phyloP scores from a whole-genome alignment of 2,888 invertebrate genomes.

The Chloromyia formosa region DNA sequence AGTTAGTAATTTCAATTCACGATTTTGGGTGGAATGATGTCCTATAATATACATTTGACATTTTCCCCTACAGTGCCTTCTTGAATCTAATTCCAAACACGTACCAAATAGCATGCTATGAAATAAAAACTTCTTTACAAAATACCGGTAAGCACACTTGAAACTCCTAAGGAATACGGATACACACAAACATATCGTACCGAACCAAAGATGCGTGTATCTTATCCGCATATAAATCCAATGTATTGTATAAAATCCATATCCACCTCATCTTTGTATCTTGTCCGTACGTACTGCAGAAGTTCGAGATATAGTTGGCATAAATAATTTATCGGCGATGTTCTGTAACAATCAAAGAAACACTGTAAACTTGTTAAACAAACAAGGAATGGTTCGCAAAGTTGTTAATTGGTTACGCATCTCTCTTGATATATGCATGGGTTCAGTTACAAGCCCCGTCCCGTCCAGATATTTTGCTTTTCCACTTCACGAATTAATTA shows the following conservation, averaged over 20 bases:
- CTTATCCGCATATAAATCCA: not conserved
- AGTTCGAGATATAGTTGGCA: not conserved
- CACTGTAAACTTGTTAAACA: slow-evolving; percentile 42
- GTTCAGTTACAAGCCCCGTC: slow-evolving; percentile 20
- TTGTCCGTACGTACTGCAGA: not conserved
- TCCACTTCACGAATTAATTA: slow-evolving; percentile 36
- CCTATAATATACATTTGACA: too few species aligned
- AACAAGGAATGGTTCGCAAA: slow-evolving; percentile 42
- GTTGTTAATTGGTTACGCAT: slow-evolving; percentile 44
- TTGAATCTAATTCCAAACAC: slow-evolving; percentile 25
- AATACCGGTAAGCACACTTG: not conserved
- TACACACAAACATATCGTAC: too few species aligned
- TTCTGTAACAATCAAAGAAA: slow-evolving; percentile 44
- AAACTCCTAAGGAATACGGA: slow-evolving; percentile 12
- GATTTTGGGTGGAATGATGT: not conserved
- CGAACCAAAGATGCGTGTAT: not conserved
- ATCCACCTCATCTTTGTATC: not conserved
- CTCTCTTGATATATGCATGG: slow-evolving; percentile 9
- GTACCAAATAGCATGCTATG: slow-evolving; percentile 7
- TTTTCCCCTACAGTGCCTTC: too few species aligned
- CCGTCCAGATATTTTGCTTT: slow-evolving; percentile 23
- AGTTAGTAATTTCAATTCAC: not conserved
- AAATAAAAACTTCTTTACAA: slow-evolving; percentile 12
- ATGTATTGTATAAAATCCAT: not conserved
- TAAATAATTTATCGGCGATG: slow-evolving; percentile 42